Conservation (phyloP, 2,888 invertebrate species). For the Bellardia bayeri region DNA sequence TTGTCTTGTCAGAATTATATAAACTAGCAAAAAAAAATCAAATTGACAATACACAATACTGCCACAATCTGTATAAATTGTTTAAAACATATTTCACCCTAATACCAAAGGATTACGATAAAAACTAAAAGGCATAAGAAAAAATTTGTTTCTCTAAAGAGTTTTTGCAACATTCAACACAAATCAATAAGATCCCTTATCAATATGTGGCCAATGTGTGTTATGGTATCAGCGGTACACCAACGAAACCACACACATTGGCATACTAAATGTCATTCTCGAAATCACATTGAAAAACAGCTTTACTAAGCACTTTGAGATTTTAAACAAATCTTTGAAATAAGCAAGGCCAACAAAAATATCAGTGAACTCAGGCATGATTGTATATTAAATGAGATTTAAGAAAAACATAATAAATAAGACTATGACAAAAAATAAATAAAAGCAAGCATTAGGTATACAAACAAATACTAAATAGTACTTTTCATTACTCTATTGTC, state of each 20-base stretch:
- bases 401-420: too few species aligned
- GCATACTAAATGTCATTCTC: neutral
- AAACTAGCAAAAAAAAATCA: neutral
- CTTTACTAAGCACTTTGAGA: conserved; percentile 4
- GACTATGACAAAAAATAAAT: too few species aligned
- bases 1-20: neutral
- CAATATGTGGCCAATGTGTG: neutral
- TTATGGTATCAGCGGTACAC: conserved; percentile 10
- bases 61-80: neutral
- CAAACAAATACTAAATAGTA: too few species aligned
- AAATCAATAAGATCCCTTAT: conserved; percentile 1
- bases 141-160: neutral
- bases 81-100: neutral
- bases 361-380: conserved; percentile 10
- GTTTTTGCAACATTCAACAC: neutral
- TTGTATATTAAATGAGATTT: conserved; percentile 18
- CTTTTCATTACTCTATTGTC: too few species aligned
- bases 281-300: conserved; percentile 38
- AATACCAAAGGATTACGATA: conserved; percentile 15
- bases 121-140: conserved; percentile 3
- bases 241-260: conserved; percentile 6
- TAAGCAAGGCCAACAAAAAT: neutral
- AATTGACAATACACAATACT: neutral
- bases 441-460: too few species aligned
- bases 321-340: conserved; percentile 25